Evolutionary conservation across 2,113 vertebrate species (phyloP).

Genomic region (Meriones unguiculatus): DNA sequence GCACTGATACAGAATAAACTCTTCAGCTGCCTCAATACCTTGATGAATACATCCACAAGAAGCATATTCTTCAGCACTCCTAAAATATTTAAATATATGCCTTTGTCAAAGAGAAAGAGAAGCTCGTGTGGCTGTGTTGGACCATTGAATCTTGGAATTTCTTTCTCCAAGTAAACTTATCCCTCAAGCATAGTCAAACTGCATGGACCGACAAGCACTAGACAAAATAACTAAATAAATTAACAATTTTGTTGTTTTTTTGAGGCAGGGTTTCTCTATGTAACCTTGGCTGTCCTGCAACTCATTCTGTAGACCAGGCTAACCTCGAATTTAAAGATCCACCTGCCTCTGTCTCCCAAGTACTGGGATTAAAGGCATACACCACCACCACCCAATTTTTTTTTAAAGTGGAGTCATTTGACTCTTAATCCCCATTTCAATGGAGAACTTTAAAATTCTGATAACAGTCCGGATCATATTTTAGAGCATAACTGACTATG

Average conservation of each 20-base stretch:
- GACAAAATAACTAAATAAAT: neutral
- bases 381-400: neutral
- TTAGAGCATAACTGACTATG: slow-evolving; percentile 54
- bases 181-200: neutral
- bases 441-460: slow-evolving; percentile 45
- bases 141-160: neutral
- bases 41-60: slow-evolving; percentile 10
- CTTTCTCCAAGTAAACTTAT: slow-evolving; percentile 22
- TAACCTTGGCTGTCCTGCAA: too few species aligned
- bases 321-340: too few species aligned
- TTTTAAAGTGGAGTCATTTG: slow-evolving; percentile 28
- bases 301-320: too few species aligned
- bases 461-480: slow-evolving; percentile 53
- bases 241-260: too few species aligned
- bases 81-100: slow-evolving; percentile 6
- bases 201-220: slow-evolving; percentile 24
- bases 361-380: too few species aligned
- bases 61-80: neutral
- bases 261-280: too few species aligned
- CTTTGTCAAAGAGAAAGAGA: neutral
- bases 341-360: too few species aligned
- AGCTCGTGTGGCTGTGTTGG: neutral
- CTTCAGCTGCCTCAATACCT: neutral
- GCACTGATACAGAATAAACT: neutral
- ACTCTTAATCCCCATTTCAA: slow-evolving; percentile 32